Evolutionary conservation across 2,888 invertebrate species (phyloP), one percentile per base, ranked within the genome.

Genomic region (Phoenoteleia sp.): DNA sequence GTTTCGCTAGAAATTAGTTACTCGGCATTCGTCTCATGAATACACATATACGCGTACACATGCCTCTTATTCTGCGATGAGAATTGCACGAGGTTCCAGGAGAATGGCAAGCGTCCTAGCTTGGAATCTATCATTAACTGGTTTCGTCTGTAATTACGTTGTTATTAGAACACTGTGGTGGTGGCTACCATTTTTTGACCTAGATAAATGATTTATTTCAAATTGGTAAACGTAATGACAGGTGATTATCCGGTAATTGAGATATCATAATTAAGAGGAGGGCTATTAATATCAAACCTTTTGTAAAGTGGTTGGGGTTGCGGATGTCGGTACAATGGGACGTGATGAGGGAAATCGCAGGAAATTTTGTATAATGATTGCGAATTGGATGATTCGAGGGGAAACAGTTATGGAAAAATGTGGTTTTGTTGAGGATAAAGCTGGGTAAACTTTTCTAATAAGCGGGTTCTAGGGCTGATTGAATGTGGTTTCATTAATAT

Each of bases 221-320:
- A 45, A 47, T 56, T 27, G 39, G 9, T 25, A 19, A 54, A 21
- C 19, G n/a, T 71, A 80, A 80, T 80, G 47, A 47, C n/a, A 36
- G 56, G 25, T 47, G 36, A 80, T 80, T 72, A 56, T 47, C 6
- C 13, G 21, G 56, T 72, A 47, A 64, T 80, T 64, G 72, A 66
- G 71, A 66, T 71, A 72, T 80, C 64, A 64, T 56, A 47, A 80
- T 72, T 72, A 80, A 47, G 33, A 64, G 6, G 23, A 9, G 4
- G 45, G 39, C 15, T 39, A 75, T 27, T 64, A 54, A 33, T 45
- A 49, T 29, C 29, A 54, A 64, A 17, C 27, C 49, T 64, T 54
- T 27, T 39, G 74, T 39, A 17, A 45, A 15, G 3, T 1, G 9
- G 25, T 11, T 36, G 29, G 29, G 54, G 15, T 56, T 29, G 54